Base-by-base conservation (phyloP, 2,113 vertebrate genomes). In the Labeo rohita region DNA sequence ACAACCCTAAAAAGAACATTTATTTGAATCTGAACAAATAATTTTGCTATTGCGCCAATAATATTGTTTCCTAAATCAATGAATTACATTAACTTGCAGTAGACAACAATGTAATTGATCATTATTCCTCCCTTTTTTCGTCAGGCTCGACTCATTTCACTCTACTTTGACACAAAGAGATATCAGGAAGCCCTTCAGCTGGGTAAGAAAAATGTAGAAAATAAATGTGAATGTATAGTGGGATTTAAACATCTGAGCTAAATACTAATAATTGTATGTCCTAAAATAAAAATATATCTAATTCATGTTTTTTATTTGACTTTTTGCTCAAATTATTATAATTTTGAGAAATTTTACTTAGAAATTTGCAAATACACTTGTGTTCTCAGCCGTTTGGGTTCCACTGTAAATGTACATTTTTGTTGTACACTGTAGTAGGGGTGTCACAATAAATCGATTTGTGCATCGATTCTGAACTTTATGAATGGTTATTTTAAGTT, bases 111-210 rank as follows among this genome's bases (percentile, higher is more conserved):
- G 18, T 18, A 56, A 21, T 56, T 7, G 7, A 56, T 56, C 54
- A 56, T 56, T 56, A 56, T 56, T 56, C 0, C 5, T 39, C 39
- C 4, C 5, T 5, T 13, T 39, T 90, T 88, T 65, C 84, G 2
- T 85, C 47, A 99, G 98, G 97, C 97, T 75, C 97, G 98, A 86
- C 94, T 99, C 91, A 96, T 99, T 91, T 98, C 98, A 8, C 93
- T 99, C 91, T 99, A 99, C 93, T 99, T 98, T 47, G 98, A 99
- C 94, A 99, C 98, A 89, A 99, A 98, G 95, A 95, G 96, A 94
- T 99, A 98, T 95, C 98, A 97, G 89, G 98, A 99, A 92, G 98
- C 98, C 0, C 94, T 99, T 89, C 96, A 97, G 77, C 95, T 99
- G n/a, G 98, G 98, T 99, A 88, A 95, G 75, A 73, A 83, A 54